Base-by-base conservation (phyloP, 2,113 vertebrate species). In the Cheirogaleus medius region DNA sequence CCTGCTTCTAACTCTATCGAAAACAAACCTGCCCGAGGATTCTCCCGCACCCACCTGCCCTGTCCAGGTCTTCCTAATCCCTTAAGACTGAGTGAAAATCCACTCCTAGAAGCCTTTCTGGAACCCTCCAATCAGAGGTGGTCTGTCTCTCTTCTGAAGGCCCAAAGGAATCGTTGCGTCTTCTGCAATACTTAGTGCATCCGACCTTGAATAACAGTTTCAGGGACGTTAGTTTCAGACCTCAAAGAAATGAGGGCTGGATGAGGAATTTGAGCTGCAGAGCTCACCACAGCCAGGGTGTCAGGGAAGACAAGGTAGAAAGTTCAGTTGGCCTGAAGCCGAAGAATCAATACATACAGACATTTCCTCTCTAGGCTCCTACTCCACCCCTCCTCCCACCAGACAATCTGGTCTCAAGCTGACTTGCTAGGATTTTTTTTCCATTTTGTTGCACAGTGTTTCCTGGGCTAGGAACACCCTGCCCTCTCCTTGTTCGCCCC, bases 261-360 rank as follows among this genome's bases (percentile, higher is more conserved):
- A n/a, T 27, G 13, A 37, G 14, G 52, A 69, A 63, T 77, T 13
- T n/a, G 23, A 54, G 27, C 37, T 37, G 23, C 58, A 27, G 23
- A 6, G 47, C 13, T 12, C 29, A 3, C 15, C 47, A n/a, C 0
- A 3, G 25, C 37, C 27, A 44, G 23, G 29, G 13, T 4, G 1
- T 56, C 32, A 8, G 10, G 21, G 23, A 76, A 68, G 54, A 47
- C 20, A 17, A 2, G 52, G 64, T 20, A n/a, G n/a, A 21, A 34
- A 64, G 21, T 32, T 25, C 66, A 76, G 42, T 64, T 2, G 6
- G 10, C 39, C 76, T 66, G 71, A 82, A 66, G 63, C 74, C 29
- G 25, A 77, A 47, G 9, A 42, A 7, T 52, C 71, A 52, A 27
- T 10, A 29, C 20, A 7, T 63, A 29, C 0, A 29, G 78, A 64